Evolutionary conservation across 2,113 vertebrate genomes (phyloP).

Genomic region (Hippocampus zosterae): DNA sequence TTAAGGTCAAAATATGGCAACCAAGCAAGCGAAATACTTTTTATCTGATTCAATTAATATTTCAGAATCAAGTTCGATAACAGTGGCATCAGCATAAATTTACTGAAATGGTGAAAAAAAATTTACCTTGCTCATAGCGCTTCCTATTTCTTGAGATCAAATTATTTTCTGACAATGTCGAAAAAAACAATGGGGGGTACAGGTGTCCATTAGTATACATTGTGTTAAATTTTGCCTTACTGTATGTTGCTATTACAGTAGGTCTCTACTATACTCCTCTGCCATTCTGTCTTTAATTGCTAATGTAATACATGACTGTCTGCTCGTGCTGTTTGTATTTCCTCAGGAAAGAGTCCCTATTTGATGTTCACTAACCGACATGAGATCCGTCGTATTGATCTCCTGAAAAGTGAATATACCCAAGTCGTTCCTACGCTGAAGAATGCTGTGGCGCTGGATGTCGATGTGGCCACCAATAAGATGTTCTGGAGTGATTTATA

Average conservation of each 20-base stretch:
- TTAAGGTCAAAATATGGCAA: conserved; percentile 14
- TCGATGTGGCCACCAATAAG: conserved; percentile 89
- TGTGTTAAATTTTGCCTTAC: background rate
- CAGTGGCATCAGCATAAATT: background rate
- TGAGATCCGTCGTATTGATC: conserved; percentile 88
- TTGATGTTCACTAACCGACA: conserved; percentile 97
- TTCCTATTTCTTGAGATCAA: no score
- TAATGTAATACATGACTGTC: conserved; percentile 1
- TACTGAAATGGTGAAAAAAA: background rate
- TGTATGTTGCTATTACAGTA: background rate
- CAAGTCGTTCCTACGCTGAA: conserved; percentile 91
- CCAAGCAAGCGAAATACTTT: background rate
- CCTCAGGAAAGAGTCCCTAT: conserved; percentile 84
- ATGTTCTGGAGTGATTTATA: conserved; percentile 98
- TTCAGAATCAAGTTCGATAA: background rate
- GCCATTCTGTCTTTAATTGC: background rate
- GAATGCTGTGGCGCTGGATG: conserved; percentile 91
- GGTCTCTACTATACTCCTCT: background rate
- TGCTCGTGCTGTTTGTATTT: conserved; percentile 2
- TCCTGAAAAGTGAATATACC: conserved; percentile 86
- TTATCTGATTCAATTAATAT: background rate
- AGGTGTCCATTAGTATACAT: background rate
- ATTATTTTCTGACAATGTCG: background rate
- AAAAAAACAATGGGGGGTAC: background rate
- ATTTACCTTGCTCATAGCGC: background rate